Evolutionary conservation across 1,140 invertebrate species (phyloP).

Genomic region (Atopsyche davidsoni): DNA sequence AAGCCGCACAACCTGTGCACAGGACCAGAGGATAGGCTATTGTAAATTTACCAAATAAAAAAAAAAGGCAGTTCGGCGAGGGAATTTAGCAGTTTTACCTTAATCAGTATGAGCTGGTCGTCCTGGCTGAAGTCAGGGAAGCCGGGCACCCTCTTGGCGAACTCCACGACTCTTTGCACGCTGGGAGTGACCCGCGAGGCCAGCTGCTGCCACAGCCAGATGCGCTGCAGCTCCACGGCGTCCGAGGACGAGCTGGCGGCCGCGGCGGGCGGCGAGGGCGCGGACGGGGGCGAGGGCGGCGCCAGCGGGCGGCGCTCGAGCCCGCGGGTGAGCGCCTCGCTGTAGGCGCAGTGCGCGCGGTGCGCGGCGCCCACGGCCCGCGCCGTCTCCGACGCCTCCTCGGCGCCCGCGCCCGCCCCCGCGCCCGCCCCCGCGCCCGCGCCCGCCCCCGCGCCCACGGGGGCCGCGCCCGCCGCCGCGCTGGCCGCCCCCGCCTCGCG

Average conservation of each 20-base stretch:
- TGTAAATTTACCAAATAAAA: too few relatives aligned
- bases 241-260: slow-evolving; percentile 33
- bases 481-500: slow-evolving; percentile 34
- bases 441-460: slow-evolving; percentile 17
- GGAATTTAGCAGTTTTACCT: slow-evolving; percentile 53
- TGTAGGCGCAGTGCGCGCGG: slow-evolving; percentile 82
- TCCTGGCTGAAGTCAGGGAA: slow-evolving; percentile 84
- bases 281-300: slow-evolving; percentile 42
- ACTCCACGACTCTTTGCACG: slow-evolving; percentile 88
- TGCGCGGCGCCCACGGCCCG: slow-evolving; percentile 82
- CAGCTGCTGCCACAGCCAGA: slow-evolving; percentile 73
- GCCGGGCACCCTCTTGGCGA: slow-evolving; percentile 86
- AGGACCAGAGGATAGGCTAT: too few relatives aligned
- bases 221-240: slow-evolving; percentile 46
- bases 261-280: slow-evolving; percentile 61
- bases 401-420: slow-evolving; percentile 33
- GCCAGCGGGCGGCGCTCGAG: slow-evolving; percentile 58
- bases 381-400: slow-evolving; percentile 45
- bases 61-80: too few relatives aligned
- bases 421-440: slow-evolving; percentile 46
- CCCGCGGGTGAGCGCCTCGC: slow-evolving; percentile 63
- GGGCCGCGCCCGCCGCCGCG: slow-evolving; percentile 29
- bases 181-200: slow-evolving; percentile 73
- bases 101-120: slow-evolving; percentile 90
- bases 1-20: too few relatives aligned